phyloP scores from a whole-genome alignment of 2,888 invertebrate genomes.

The Nebria brevicollis region DNA sequence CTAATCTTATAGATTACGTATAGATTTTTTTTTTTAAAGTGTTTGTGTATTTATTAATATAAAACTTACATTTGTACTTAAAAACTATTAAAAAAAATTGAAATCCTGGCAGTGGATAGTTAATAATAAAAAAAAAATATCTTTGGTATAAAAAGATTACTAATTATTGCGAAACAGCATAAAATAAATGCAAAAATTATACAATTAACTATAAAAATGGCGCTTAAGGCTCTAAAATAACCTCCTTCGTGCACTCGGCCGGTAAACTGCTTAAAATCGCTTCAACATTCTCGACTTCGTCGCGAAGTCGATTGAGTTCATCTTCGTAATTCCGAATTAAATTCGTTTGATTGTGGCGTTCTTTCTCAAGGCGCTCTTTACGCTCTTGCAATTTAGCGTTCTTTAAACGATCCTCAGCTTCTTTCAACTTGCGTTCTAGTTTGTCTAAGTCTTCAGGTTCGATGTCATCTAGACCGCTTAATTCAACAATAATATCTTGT shows the following conservation, averaged over 20 bases:
- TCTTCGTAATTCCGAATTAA: constrained; percentile 84
- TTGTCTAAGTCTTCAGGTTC: constrained; percentile 73
- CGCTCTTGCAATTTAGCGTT: constrained; percentile 80
- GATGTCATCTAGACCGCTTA: constrained; percentile 79
- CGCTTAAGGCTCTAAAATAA: constrained; percentile 75
- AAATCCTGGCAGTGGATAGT: constrained; percentile 43
- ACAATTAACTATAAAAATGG: constrained; percentile 42
- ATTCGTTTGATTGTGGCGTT: constrained; percentile 66
- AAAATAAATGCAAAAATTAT: constrained; percentile 41
- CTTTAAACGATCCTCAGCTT: constrained; percentile 76
- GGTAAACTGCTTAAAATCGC: constrained; percentile 85
- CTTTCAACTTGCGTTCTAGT: constrained; percentile 70
- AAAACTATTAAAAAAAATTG: constrained; percentile 27
- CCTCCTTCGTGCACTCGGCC: constrained; percentile 79
- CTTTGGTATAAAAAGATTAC: constrained; percentile 46
- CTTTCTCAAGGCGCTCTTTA: constrained; percentile 77
- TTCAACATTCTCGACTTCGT: constrained; percentile 85
- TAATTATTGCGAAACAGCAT: constrained; percentile 26
- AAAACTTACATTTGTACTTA: constrained; percentile 44
- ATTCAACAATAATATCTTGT: constrained; percentile 78
- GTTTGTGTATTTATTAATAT: constrained; percentile 29
- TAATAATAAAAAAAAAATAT: constrained; percentile 30
- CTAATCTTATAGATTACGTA: no score
- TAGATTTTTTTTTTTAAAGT: neutral
- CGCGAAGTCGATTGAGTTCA: constrained; percentile 74